Evolutionary conservation across 1,140 invertebrate species (phyloP).

Genomic region (Argopecten irradians): DNA sequence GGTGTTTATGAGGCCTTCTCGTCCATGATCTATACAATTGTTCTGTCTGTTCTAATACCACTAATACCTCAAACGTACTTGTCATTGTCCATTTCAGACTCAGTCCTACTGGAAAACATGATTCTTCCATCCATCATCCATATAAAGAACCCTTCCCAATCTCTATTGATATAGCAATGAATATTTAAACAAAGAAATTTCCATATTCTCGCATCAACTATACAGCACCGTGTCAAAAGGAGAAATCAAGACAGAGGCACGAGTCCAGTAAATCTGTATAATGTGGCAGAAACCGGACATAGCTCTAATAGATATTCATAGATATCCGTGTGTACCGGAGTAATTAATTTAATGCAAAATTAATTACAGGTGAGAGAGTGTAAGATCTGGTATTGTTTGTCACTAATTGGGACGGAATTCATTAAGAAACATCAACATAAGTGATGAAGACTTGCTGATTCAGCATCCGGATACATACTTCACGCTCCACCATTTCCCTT

Average conservation of each 20-base stretch:
- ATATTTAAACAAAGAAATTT: conserved; percentile 12
- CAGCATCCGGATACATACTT: background rate
- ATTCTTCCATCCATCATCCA: background rate
- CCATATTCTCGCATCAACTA: background rate
- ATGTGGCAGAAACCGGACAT: background rate
- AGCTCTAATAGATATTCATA: background rate
- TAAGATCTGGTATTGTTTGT: background rate
- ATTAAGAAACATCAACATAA: background rate
- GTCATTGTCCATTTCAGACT: background rate
- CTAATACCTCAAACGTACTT: background rate
- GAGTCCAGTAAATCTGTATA: background rate
- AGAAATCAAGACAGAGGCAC: background rate
- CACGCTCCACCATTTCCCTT: background rate
- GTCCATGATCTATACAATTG: background rate
- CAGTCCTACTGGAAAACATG: background rate
- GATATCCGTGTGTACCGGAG: background rate
- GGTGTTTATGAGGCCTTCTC: background rate
- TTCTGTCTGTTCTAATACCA: background rate
- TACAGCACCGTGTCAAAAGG: background rate
- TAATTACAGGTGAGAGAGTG: background rate
- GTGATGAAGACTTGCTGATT: background rate
- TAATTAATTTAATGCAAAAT: conserved; percentile 6
- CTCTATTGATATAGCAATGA: background rate
- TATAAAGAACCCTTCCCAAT: background rate
- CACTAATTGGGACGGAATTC: background rate